Conservation (phyloP, 1,140 invertebrate genomes). For the Mamestra configurata region DNA sequence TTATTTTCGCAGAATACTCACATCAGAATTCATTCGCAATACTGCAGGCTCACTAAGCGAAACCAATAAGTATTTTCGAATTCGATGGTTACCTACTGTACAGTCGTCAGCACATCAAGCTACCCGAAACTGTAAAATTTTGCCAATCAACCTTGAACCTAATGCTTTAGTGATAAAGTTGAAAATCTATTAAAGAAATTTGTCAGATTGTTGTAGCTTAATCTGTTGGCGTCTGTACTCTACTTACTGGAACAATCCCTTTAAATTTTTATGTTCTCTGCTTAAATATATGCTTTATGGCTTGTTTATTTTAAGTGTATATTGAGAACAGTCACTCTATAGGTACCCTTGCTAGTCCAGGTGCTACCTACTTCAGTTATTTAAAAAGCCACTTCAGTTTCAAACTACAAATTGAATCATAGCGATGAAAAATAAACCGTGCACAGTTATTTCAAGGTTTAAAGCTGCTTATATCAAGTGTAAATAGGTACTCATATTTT, state of each 20-base stretch:
- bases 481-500: constrained; percentile 2
- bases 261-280: neutral
- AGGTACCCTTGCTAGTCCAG: constrained; percentile 55
- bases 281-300: constrained; percentile 15
- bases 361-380: constrained; percentile 51
- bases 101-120: too few relatives aligned
- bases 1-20: too few relatives aligned
- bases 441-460: neutral
- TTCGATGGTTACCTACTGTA: too few relatives aligned
- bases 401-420: neutral
- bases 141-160: too few relatives aligned
- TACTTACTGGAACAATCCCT: neutral
- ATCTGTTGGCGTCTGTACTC: too few relatives aligned
- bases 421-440: neutral
- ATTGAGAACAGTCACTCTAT: constrained; percentile 11
- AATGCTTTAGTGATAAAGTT: too few relatives aligned
- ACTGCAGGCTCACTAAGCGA: too few relatives aligned
- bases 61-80: too few relatives aligned
- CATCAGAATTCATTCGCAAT: too few relatives aligned
- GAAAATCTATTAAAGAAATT: too few relatives aligned
- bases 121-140: too few relatives aligned
- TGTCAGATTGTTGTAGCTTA: too few relatives aligned
- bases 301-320: constrained; percentile 45
- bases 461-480: neutral
- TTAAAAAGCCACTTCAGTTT: constrained; percentile 53